Percentiles rank a stretch among this genome's conserved stretches.
Evolutionary conservation across 2,113 vertebrate species (phyloP).

Genomic region (Lamprotornis superbus): DNA sequence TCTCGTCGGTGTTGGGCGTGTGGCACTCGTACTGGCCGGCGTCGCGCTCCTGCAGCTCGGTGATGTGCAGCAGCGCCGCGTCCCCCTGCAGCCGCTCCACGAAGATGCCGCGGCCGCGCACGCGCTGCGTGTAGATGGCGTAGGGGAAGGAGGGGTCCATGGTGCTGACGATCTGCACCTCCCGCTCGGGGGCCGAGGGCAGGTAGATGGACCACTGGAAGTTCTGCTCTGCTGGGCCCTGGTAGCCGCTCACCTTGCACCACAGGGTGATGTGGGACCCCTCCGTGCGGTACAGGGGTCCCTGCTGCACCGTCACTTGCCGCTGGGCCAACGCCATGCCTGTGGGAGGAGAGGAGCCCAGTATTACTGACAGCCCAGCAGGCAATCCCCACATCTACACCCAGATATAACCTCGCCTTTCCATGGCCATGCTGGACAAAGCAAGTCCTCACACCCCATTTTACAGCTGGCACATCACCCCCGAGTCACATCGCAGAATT

Average conservation of each 20-base stretch:
- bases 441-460: neutral
- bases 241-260: slow-evolving; percentile 89
- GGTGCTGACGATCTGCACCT: slow-evolving; percentile 95
- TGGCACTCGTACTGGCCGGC: slow-evolving; percentile 83
- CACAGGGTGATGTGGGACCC: slow-evolving; percentile 91
- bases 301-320: slow-evolving; percentile 84
- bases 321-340: slow-evolving; percentile 81
- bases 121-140: slow-evolving; percentile 84
- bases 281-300: slow-evolving; percentile 84
- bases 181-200: slow-evolving; percentile 77
- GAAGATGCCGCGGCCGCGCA: slow-evolving; percentile 84
- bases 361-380: fast-evolving
- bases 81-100: slow-evolving; percentile 85
- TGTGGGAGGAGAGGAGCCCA: neutral
- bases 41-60: slow-evolving; percentile 84
- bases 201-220: slow-evolving; percentile 97
- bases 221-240: slow-evolving; percentile 21
- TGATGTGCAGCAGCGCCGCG: slow-evolving; percentile 85
- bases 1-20: slow-evolving; percentile 63
- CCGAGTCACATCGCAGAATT: fast-evolving
- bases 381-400: fast-evolving
- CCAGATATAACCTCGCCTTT: fast-evolving
- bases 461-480: neutral
- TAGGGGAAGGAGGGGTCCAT: slow-evolving; percentile 88
- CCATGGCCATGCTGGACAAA: fast-evolving